Percentiles rank a stretch among this genome's conserved stretches.
Conservation (phyloP, 2,797 vertebrate genomes). For the Rallus crepitans region DNA sequence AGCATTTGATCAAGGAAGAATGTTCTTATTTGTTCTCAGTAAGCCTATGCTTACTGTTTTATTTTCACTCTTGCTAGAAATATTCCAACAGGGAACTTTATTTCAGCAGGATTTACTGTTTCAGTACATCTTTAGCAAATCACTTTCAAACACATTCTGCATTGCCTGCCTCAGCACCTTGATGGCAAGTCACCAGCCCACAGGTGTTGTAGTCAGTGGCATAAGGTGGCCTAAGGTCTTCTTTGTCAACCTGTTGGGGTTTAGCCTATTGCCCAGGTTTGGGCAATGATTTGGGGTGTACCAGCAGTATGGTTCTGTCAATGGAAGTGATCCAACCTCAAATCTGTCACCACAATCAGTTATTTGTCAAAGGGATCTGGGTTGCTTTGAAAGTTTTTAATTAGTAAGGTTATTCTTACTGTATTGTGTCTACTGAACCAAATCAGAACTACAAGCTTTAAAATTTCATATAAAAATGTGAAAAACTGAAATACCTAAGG, state of each 20-base stretch:
- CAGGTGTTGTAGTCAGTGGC: neutral
- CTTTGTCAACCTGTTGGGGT: neutral
- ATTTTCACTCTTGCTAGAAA: neutral
- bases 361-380: neutral
- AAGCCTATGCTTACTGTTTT: neutral
- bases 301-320: neutral
- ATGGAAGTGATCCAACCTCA: neutral
- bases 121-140: neutral
- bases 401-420: neutral
- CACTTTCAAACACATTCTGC: neutral
- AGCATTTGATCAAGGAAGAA: neutral
- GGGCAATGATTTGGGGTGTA: too few species aligned
- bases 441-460: neutral
- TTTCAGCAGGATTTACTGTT: neutral
- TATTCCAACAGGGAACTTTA: neutral
- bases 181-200: neutral
- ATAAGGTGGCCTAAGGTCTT: neutral
- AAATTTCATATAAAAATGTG: neutral
- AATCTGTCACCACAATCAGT: neutral
- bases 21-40: neutral
- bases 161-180: neutral
- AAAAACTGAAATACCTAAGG: neutral
- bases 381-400: neutral
- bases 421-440: neutral
- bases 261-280: neutral